Evolutionary conservation across 2,797 vertebrate species (phyloP).

Genomic region (Chloroceryle amazona): DNA sequence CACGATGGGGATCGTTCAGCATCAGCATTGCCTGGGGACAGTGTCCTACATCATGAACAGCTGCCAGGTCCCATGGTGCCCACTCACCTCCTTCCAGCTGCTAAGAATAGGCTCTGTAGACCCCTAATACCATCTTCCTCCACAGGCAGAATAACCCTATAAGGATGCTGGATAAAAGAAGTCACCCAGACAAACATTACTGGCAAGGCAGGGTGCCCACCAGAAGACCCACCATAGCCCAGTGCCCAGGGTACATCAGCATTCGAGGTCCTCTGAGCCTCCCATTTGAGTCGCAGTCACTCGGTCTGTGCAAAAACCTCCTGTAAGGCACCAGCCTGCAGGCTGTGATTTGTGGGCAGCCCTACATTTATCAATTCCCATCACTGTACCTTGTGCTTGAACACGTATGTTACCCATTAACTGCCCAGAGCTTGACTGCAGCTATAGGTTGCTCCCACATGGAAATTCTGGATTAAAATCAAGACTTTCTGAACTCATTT

Average conservation of each 20-base stretch:
- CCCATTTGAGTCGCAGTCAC: not conserved
- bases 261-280: not conserved
- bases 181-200: not conserved
- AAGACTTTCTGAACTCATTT: conserved; percentile 20
- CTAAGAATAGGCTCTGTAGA: not conserved
- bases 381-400: not conserved
- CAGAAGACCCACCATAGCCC: not conserved
- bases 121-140: not conserved
- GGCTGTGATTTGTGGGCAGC: conserved; percentile 13
- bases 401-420: not conserved
- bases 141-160: not conserved
- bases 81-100: not conserved
- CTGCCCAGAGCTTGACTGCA: not conserved
- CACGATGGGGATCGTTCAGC: not conserved
- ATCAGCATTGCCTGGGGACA: not conserved
- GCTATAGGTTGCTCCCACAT: not conserved
- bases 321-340: not conserved
- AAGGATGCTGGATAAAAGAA: not conserved
- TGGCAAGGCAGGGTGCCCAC: not conserved
- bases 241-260: rapidly evolving
- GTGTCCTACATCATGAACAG: rapidly evolving
- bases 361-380: not conserved
- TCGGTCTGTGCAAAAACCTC: not conserved
- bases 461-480: conserved; percentile 3
- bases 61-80: not conserved